Conservation (phyloP, 2,888 invertebrate genomes). For the Cremastinae sp. region DNA sequence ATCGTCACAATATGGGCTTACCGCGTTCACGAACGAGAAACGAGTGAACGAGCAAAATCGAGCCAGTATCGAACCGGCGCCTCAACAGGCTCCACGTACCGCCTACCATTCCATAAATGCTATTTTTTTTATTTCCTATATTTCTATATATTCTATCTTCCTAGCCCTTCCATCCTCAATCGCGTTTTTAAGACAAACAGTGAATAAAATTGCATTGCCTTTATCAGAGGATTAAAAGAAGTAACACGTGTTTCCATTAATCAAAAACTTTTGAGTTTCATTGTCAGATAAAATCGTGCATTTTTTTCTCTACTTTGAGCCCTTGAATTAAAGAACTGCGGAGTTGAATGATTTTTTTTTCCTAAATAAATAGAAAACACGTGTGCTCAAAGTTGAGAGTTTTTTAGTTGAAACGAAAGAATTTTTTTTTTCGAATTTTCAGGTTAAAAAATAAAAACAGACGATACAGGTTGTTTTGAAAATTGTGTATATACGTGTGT, state of each 20-base stretch:
- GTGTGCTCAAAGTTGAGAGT: no score
- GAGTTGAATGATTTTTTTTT: no score
- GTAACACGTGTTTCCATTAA: neutral
- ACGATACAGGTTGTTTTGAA: neutral
- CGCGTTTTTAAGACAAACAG: slow-evolving; percentile 13
- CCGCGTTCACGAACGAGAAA: slow-evolving; percentile 18
- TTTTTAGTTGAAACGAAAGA: neutral
- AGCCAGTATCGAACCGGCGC: slow-evolving; percentile 80
- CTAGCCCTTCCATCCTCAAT: neutral
- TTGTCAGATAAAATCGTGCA: no score
- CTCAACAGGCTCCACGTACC: slow-evolving; percentile 69
- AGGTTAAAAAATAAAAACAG: neutral
- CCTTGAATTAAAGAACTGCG: no score
- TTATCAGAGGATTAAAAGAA: neutral
- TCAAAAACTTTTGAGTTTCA: no score
- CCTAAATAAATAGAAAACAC: no score
- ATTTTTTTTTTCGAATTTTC: no score
- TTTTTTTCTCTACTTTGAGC: no score
- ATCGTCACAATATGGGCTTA: slow-evolving; percentile 50
- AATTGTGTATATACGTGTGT: neutral
- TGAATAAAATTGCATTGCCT: neutral
- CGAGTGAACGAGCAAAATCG: slow-evolving; percentile 58
- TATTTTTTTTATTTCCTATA: slow-evolving; percentile 63
- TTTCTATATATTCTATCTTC: neutral
- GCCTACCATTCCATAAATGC: slow-evolving; percentile 67